These are phyloP conservation scores for Amphilophus citrinellus DNA, from an alignment of 2,113 vertebrate genomes.

Conservation along the genomic window DNA sequence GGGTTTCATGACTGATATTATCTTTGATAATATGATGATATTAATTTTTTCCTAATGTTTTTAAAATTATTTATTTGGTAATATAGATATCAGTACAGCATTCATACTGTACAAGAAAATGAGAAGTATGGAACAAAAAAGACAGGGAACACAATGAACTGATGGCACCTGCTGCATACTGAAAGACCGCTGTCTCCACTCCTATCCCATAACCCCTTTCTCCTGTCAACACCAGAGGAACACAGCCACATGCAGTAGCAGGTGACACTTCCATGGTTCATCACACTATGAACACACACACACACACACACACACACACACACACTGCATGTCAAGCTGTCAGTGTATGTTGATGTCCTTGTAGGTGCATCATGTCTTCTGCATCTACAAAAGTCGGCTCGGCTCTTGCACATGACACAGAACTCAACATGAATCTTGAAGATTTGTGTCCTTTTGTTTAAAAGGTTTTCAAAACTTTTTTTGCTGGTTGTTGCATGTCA, in stretches of 20 bases:
- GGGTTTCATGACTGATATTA: neutral
- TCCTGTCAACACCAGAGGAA: constrained; percentile 61
- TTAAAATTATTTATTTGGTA: neutral
- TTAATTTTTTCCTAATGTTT: neutral
- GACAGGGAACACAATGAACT: constrained; percentile 40
- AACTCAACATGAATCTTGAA: neutral
- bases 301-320: constrained; percentile 18
- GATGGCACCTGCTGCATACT: constrained; percentile 67
- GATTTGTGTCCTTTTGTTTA: neutral
- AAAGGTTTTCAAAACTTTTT: neutral
- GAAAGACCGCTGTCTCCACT: constrained; percentile 63
- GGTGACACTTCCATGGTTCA: constrained; percentile 52
- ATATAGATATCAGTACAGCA: neutral
- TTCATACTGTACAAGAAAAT: neutral
- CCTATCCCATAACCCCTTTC: constrained; percentile 35
- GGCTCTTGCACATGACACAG: neutral
- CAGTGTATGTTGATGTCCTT: constrained; percentile 15
- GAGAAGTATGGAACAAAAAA: neutral
- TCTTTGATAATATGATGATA: too few species aligned
- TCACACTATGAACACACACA: constrained; percentile 31
- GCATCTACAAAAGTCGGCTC: constrained; percentile 10
- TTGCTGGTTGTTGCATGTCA: neutral
- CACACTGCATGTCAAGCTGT: neutral
- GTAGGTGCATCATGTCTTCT: neutral
- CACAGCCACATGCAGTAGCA: constrained; percentile 40